These are phyloP conservation scores for Masticophis lateralis DNA, from an alignment of 2,797 vertebrate genomes.

Conservation along the genomic window DNA sequence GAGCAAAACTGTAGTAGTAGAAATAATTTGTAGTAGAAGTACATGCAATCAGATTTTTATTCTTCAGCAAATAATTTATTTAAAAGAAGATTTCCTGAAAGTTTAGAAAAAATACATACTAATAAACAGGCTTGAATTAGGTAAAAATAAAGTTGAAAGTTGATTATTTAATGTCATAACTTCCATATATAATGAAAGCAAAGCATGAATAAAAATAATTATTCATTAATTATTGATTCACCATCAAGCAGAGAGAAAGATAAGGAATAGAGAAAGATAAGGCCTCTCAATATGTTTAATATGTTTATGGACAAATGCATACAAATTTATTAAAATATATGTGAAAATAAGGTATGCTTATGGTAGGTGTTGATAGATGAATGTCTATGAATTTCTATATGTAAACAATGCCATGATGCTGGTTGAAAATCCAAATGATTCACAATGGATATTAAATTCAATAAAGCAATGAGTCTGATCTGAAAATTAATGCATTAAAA, in stretches of 20 bases:
- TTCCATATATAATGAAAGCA: neutral
- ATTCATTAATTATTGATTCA: neutral
- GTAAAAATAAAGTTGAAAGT: neutral
- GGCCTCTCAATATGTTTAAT: neutral
- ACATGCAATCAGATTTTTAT: neutral
- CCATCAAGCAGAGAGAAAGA: neutral
- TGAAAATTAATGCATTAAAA: neutral
- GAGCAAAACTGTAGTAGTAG: neutral
- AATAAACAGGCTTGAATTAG: neutral
- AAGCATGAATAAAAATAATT: neutral
- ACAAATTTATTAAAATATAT: neutral
- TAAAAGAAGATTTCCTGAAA: neutral
- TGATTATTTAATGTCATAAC: neutral
- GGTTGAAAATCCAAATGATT: neutral
- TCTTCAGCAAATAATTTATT: neutral
- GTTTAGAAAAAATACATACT: neutral
- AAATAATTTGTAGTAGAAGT: neutral
- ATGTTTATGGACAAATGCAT: neutral
- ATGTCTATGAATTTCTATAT: neutral
- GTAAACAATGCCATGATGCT: neutral
- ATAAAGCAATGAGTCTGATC: neutral
- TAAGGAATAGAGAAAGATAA: no score
- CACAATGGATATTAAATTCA: neutral
- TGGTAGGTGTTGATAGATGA: neutral
- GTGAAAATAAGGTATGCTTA: neutral